Conservation (phyloP, 2,797 vertebrate species). For the Cetoscarus ocellatus region DNA sequence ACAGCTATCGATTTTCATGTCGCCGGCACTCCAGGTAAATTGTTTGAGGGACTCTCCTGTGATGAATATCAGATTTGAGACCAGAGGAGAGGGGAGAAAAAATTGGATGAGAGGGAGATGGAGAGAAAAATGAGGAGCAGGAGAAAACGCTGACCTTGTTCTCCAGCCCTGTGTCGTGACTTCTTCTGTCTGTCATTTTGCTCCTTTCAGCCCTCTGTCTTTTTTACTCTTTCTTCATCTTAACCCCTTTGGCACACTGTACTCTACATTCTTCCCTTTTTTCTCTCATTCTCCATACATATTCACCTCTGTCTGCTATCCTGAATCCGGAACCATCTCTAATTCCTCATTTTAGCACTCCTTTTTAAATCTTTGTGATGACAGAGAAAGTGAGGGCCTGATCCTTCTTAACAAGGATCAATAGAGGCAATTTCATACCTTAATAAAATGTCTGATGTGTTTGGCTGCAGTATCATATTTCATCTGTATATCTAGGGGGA, state of each 20-base stretch:
- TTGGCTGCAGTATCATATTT: constrained; percentile 60
- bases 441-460: constrained; percentile 79
- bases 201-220: constrained; percentile 49
- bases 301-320: constrained; percentile 45
- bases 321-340: constrained; percentile 33
- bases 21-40: constrained; percentile 90
- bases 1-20: constrained; percentile 91
- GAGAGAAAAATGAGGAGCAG: constrained; percentile 57
- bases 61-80: constrained; percentile 91
- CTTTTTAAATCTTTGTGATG: constrained; percentile 43
- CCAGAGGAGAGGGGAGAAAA: constrained; percentile 70
- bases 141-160: constrained; percentile 88
- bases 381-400: constrained; percentile 42
- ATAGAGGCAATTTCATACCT: constrained; percentile 83
- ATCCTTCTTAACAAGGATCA: constrained; percentile 86
- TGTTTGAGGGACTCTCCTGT: constrained; percentile 88
- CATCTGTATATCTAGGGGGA: constrained; percentile 58
- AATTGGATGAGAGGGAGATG: constrained; percentile 74
- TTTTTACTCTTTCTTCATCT: constrained; percentile 39
- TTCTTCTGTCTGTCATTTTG: constrained; percentile 48
- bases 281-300: constrained; percentile 51
- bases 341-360: constrained; percentile 31
- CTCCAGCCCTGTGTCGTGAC: constrained; percentile 49
- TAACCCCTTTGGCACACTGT: constrained; percentile 25
- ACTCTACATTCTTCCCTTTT: constrained; percentile 35